phyloP scores from a whole-genome alignment of 2,113 vertebrate species.

The Cervus canadensis region DNA sequence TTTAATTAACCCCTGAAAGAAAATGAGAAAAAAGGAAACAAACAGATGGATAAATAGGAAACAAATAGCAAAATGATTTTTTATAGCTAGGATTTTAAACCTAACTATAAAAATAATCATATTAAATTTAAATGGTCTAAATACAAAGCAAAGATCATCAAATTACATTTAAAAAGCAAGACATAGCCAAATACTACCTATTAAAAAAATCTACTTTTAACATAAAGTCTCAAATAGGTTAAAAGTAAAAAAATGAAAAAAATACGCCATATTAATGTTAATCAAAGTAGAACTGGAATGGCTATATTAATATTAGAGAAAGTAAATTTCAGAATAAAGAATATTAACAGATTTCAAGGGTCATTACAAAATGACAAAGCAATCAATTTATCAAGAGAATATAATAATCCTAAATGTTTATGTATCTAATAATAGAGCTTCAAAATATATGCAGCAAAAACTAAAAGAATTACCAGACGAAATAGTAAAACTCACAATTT shows the following conservation, averaged over 20 bases:
- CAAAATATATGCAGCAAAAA: not conserved
- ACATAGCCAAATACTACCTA: not conserved
- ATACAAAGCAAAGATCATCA: not conserved
- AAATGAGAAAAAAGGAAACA: not conserved
- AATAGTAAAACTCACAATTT: not conserved
- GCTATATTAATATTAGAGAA: not conserved
- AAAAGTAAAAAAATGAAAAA: not conserved
- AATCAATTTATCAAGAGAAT: not conserved
- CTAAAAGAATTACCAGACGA: not conserved
- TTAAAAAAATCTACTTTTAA: not conserved
- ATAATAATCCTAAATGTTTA: not conserved
- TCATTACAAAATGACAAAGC: slow-evolving; percentile 8
- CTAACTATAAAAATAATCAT: not conserved
- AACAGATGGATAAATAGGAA: not conserved
- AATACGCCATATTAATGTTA: not conserved
- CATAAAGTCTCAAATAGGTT: not conserved
- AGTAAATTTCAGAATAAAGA: slow-evolving; percentile 8
- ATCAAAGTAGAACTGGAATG: not conserved
- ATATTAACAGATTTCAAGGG: not conserved
- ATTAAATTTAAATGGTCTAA: slow-evolving; percentile 6
- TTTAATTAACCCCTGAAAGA: not conserved
- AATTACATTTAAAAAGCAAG: slow-evolving; percentile 11
- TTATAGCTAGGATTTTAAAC: not conserved
- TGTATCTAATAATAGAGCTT: not conserved
- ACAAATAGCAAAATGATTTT: not conserved